These are phyloP conservation scores for Limnothrissa miodon DNA, from an alignment of 2,113 vertebrate genomes.

Conservation along the genomic window DNA sequence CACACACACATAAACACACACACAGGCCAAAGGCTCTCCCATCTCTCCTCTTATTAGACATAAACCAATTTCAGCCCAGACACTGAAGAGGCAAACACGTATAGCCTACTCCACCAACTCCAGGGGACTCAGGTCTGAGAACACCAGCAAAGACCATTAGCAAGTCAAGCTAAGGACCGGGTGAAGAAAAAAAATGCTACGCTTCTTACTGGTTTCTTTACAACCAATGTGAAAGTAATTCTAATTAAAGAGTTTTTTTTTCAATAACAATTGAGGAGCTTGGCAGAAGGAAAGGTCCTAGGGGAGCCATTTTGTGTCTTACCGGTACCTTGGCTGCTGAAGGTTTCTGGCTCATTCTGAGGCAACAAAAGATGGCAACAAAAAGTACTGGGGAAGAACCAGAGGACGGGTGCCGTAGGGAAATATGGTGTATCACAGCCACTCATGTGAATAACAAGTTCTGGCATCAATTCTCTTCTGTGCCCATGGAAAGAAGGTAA, in stretches of 20 bases:
- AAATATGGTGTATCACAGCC: constrained; percentile 38
- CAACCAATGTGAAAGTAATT: constrained; percentile 29
- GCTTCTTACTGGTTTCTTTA: not conserved
- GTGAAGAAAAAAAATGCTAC: not conserved
- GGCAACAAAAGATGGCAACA: constrained; percentile 46
- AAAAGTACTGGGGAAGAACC: constrained; percentile 18
- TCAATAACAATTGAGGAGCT: constrained; percentile 31
- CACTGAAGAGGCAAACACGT: constrained; percentile 41
- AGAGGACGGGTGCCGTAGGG: constrained; percentile 44
- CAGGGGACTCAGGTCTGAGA: constrained; percentile 25
- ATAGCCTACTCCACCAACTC: constrained; percentile 47
- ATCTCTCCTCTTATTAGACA: constrained; percentile 38
- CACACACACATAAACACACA: constrained; percentile 8
- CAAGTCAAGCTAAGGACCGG: not conserved
- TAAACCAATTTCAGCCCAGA: constrained; percentile 48
- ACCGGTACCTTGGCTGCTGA: constrained; percentile 24
- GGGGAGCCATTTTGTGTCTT: constrained; percentile 41
- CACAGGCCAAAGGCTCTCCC: constrained; percentile 17
- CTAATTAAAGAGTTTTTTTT: constrained; percentile 39
- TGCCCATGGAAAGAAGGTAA: constrained; percentile 37
- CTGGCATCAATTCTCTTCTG: constrained; percentile 59
- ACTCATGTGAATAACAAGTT: constrained; percentile 24
- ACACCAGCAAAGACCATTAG: not conserved
- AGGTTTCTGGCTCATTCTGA: constrained; percentile 34
- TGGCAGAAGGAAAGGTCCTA: constrained; percentile 22